Evolutionary conservation across 2,113 vertebrate species (phyloP).

Genomic region (Crotalus helleri): DNA sequence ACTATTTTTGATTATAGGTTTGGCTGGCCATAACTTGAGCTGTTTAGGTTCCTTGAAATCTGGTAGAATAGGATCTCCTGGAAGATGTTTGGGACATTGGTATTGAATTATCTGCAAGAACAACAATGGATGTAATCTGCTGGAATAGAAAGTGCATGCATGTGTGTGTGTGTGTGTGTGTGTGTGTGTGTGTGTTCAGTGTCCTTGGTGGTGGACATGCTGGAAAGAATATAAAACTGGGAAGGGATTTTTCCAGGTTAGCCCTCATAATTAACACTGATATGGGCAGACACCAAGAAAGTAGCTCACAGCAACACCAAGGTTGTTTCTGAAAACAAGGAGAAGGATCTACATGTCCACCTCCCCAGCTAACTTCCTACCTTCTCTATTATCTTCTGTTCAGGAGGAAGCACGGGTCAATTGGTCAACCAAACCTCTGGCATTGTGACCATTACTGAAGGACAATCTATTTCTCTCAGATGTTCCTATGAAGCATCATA

Average conservation of each 20-base stretch:
- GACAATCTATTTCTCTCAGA: background rate
- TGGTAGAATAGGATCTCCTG: background rate
- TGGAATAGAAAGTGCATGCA: background rate
- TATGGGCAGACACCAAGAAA: background rate
- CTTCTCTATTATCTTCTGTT: background rate
- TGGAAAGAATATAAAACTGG: background rate
- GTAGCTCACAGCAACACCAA: background rate
- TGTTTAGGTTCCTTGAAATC: background rate
- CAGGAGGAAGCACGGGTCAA: background rate
- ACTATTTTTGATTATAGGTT: background rate
- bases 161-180: background rate
- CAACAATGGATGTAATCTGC: background rate
- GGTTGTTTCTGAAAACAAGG: background rate
- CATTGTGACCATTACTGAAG: background rate
- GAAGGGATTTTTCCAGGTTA: background rate
- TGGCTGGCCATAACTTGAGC: background rate
- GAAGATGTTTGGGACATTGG: background rate
- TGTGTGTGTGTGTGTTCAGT: background rate
- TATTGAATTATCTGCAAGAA: background rate
- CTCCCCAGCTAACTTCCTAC: no score
- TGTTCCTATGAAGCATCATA: conserved; percentile 4
- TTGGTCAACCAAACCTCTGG: conserved; percentile 30
- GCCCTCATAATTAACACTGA: background rate
- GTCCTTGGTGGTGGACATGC: background rate
- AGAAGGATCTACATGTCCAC: background rate